Evolutionary conservation across 2,888 invertebrate genomes (phyloP), one percentile per base, ranked within the genome.

Genomic region (Amorpha juglandis): DNA sequence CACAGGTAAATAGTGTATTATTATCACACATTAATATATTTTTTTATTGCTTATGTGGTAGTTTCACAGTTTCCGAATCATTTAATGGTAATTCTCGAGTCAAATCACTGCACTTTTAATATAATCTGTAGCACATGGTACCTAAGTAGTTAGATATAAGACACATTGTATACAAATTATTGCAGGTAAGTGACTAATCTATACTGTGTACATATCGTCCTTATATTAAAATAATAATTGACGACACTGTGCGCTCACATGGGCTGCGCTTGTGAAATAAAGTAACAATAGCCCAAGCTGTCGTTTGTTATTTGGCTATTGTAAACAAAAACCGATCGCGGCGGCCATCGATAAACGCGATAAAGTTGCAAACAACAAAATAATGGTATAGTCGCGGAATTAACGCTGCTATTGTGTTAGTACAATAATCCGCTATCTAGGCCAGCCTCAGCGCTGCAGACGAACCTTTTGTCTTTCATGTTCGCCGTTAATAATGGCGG

Each of bases 381-480:
- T 92, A 92, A 90, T 92, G 88, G 87, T 87, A 87, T 88, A 91
- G 87, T 89, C 90, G 91, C 89, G 89, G 90, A 92, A 93, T 93
- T 92, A 93, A 92, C 91, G 92, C 84, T 88, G 87, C 92, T 87
- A 92, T 93, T 92, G 93, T 93, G 90, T 92, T 92, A 92, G 91
- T 91, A 93, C 92, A 93, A 93, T 92, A 93, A 93, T 93, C 92
- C 88, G 90, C 90, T 92, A 93, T 93, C 92, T 93, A 93, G 93
- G 93, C 92, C 93, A 92, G 92, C 89, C 88, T 91, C 92, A 91
- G 92, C 90, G 89, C 92, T 92, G 92, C 91, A 93, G 92, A 92
- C 91, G 91, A 92, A 92, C 91, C 93, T 93, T 93, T 93, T 93
- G 93, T 93, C 93, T 93, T 92, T 92, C 93, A 92, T 93, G 92